These are phyloP conservation scores for Salarias fasciatus DNA, from an alignment of 2,797 vertebrate species.

Conservation along the genomic window DNA sequence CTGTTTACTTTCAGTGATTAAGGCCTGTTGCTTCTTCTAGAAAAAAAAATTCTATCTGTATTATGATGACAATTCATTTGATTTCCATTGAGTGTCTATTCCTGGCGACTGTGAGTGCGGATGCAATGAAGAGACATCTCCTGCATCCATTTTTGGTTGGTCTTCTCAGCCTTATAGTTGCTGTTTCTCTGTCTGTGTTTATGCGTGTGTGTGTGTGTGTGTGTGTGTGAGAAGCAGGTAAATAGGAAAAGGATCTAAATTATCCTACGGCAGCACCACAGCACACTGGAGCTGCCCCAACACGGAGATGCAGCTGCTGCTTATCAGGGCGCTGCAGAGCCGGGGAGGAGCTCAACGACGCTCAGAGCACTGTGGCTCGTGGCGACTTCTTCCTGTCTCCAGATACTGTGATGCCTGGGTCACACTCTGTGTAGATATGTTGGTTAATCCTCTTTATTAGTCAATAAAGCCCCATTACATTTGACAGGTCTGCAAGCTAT, in stretches of 20 bases:
- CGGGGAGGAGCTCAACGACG: slow-evolving; percentile 60
- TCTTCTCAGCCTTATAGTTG: slow-evolving; percentile 21
- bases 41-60: slow-evolving; percentile 20
- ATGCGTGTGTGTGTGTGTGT: slow-evolving; percentile 53
- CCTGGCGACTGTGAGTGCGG: neutral
- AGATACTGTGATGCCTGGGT: slow-evolving; percentile 60
- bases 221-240: slow-evolving; percentile 64
- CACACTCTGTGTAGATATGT: slow-evolving; percentile 46
- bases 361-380: slow-evolving; percentile 60
- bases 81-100: neutral
- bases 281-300: slow-evolving; percentile 50
- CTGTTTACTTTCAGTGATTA: slow-evolving; percentile 13
- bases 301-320: slow-evolving; percentile 52
- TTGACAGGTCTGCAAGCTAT: slow-evolving; percentile 28
- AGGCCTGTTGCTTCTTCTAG: neutral
- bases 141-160: slow-evolving; percentile 7
- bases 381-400: slow-evolving; percentile 62
- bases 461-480: slow-evolving; percentile 45
- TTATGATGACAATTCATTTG: slow-evolving; percentile 7
- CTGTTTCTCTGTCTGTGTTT: slow-evolving; percentile 42
- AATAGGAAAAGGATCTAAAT: slow-evolving; percentile 66
- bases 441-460: slow-evolving; percentile 62
- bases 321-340: slow-evolving; percentile 78
- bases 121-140: slow-evolving; percentile 4
- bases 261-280: slow-evolving; percentile 57